A percentile compares a stretch with the other conserved stretches of the same genome.
Conservation (phyloP, 2,113 vertebrate species). For the Lagopus leucura region DNA sequence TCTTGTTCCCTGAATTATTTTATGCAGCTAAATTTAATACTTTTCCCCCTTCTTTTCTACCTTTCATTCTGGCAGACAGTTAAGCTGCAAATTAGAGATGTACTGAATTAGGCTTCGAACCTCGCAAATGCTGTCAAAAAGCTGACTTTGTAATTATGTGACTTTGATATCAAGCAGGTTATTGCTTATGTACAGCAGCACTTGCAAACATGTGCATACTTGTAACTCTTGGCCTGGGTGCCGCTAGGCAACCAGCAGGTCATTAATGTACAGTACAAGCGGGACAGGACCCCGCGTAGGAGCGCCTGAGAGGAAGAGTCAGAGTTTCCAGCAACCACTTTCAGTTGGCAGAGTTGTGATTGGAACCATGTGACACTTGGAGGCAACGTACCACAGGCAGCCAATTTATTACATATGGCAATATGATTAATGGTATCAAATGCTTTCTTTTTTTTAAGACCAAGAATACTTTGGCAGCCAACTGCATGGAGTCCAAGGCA, state of each 20-base stretch:
- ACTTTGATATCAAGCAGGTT: slow-evolving; percentile 61
- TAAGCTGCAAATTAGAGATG: slow-evolving; percentile 64
- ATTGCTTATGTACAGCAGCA: slow-evolving; percentile 2
- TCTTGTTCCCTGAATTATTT: slow-evolving; percentile 35
- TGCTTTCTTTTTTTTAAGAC: slow-evolving; percentile 56
- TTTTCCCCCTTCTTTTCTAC: neutral
- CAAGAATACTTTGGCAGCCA: slow-evolving; percentile 70
- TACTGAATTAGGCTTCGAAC: slow-evolving; percentile 59
- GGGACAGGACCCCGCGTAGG: neutral
- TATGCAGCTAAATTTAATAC: slow-evolving; percentile 36
- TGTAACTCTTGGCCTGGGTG: slow-evolving; percentile 42
- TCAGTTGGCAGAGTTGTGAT: slow-evolving; percentile 77
- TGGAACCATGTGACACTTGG: slow-evolving; percentile 81
- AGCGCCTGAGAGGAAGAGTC: slow-evolving; percentile 58
- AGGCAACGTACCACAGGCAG: slow-evolving; percentile 76
- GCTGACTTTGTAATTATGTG: slow-evolving; percentile 43
- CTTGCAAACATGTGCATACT: slow-evolving; percentile 32
- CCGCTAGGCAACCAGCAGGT: slow-evolving; percentile 29
- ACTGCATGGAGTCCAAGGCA: slow-evolving; percentile 71
- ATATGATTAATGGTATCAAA: slow-evolving; percentile 84
- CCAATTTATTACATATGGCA: slow-evolving; percentile 85
- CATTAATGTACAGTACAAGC: slow-evolving; percentile 33
- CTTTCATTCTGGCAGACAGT: slow-evolving; percentile 45
- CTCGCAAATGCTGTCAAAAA: slow-evolving; percentile 41
- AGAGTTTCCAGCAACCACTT: slow-evolving; percentile 80